Percentiles rank a stretch among this genome's conserved stretches.
phyloP scores from a whole-genome alignment of 2,797 vertebrate species.

The Enteromius unitaeniatus region DNA sequence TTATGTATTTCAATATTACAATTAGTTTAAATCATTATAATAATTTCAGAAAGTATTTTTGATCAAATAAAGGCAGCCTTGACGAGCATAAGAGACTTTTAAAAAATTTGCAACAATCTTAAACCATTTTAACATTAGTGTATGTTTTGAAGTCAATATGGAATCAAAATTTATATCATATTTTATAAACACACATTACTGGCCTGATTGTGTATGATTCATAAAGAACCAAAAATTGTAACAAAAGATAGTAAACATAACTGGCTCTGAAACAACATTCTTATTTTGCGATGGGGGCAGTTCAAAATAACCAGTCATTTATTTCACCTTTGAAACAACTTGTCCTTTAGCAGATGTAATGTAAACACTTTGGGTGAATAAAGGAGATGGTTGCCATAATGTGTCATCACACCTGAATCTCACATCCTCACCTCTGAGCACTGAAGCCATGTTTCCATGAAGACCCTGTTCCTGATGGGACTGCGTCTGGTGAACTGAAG shows the following conservation, averaged over 20 bases:
- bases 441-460: conserved; percentile 91
- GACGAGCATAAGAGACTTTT: not conserved
- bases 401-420: not conserved
- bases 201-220: not conserved
- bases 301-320: not conserved
- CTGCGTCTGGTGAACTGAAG: conserved; percentile 85
- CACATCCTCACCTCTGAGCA: conserved; percentile 86
- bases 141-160: not conserved
- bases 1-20: not conserved
- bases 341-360: not conserved
- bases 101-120: too few relatives aligned
- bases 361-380: not conserved
- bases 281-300: not conserved
- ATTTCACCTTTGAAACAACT: not conserved
- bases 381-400: not conserved
- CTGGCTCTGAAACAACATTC: not conserved
- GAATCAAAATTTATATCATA: not conserved
- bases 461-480: conserved; percentile 84
- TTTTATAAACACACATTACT: not conserved
- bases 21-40: not conserved
- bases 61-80: not conserved
- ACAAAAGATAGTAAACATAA: not conserved
- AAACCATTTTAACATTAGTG: not conserved
- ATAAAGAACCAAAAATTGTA: not conserved
- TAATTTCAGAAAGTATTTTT: not conserved